phyloP scores from a whole-genome alignment of 1,140 invertebrate species.

The Ericerus pela region DNA sequence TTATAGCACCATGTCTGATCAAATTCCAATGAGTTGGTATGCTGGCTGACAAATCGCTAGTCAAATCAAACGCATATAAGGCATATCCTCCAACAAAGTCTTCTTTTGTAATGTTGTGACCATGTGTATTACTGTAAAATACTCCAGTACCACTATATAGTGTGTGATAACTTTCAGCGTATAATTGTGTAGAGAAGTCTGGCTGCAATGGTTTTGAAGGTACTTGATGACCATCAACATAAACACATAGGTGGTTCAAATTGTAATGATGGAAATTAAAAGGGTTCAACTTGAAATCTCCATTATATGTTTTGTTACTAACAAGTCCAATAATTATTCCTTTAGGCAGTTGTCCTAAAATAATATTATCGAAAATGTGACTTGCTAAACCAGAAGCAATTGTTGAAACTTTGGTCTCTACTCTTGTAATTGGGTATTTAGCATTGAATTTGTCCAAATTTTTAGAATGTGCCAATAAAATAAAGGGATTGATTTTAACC shows the following conservation, averaged over 20 bases:
- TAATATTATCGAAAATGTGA: constrained; percentile 29
- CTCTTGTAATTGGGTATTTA: constrained; percentile 30
- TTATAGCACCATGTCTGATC: constrained; percentile 25
- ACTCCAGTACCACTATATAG: constrained; percentile 30
- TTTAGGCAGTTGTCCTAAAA: constrained; percentile 18
- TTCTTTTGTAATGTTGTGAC: constrained; percentile 22
- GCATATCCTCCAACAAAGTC: constrained; percentile 23
- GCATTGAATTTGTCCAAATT: constrained; percentile 27
- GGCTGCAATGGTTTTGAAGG: constrained; percentile 22
- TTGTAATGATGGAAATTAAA: constrained; percentile 18
- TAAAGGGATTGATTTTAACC: constrained; percentile 27
- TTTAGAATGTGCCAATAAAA: constrained; percentile 29
- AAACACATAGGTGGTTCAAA: constrained; percentile 27
- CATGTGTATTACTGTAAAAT: constrained; percentile 25
- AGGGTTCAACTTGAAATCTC: constrained; percentile 11
- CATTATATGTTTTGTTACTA: constrained; percentile 18
- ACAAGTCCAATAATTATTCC: constrained; percentile 19
- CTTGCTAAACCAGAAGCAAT: constrained; percentile 26
- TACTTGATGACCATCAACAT: constrained; percentile 27
- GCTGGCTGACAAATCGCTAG: constrained; percentile 29
- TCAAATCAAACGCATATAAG: constrained; percentile 27
- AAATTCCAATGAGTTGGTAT: constrained; percentile 27
- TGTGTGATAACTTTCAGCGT: constrained; percentile 27
- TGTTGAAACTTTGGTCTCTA: constrained; percentile 29
- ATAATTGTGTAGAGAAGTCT: constrained; percentile 17